Evolutionary conservation across 2,113 vertebrate genomes (phyloP).

Genomic region (Manacus vitellinus): DNA sequence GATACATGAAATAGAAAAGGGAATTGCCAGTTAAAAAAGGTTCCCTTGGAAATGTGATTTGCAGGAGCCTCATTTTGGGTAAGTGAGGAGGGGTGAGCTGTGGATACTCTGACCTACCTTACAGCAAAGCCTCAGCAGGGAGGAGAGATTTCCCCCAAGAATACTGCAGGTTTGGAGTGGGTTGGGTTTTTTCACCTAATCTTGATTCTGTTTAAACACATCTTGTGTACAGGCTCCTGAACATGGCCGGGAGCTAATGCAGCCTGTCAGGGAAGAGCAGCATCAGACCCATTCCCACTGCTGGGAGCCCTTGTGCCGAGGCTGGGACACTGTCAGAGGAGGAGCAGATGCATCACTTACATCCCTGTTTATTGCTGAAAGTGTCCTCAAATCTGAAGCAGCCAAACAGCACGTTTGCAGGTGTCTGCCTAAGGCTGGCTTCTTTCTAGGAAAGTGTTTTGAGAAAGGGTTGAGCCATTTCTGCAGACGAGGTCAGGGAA

Average conservation of each 20-base stretch:
- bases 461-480: background rate
- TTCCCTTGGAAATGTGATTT: background rate
- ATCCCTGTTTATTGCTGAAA: background rate
- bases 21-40: background rate
- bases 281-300: background rate
- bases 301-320: background rate
- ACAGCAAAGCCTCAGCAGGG: background rate
- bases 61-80: background rate
- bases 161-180: background rate
- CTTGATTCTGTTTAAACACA: background rate
- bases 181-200: background rate
- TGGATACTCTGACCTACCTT: accelerated
- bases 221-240: background rate
- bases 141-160: background rate
- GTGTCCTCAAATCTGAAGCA: background rate
- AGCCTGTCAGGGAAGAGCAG: background rate
- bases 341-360: background rate
- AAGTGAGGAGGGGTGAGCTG: background rate
- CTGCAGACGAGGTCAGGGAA: background rate
- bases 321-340: background rate
- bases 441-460: background rate
- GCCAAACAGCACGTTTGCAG: background rate
- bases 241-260: background rate
- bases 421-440: background rate
- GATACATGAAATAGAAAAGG: background rate